Base-by-base conservation (phyloP, 2,888 invertebrate species). In the Lepeophtheirus nordmannii region DNA sequence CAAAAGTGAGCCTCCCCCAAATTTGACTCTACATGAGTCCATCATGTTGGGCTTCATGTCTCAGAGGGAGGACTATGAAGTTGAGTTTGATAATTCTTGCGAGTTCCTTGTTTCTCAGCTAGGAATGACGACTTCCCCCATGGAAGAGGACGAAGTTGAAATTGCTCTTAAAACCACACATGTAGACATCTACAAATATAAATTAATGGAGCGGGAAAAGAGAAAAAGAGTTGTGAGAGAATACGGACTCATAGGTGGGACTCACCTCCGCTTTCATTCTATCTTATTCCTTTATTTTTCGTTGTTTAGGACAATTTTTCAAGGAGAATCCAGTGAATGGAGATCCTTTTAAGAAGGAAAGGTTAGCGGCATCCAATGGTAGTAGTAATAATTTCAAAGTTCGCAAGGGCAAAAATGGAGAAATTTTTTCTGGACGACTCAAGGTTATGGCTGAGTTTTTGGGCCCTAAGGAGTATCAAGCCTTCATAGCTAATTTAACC, bases 221-320 rank as follows among this genome's bases (percentile, higher is more conserved):
- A 81, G 92, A 75, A 94, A 94, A 82, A 81, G 89, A 66, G 82
- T 94, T 65, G 89, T 89, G 17, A 80, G 90, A 63, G 92, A 93
- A 75, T 93, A 86, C 77, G 91, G 90, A 72, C 80, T 96, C 20
- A 89, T 92, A 2, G 83, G 88, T 0, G 83, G 87, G 70, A 91
- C 90, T 75, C 90, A 17, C 22, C 30, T 22, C 22, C 22, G 1
- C 20, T 30, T 30, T 30, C 30, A 30, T 30, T 30, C 30, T 30
- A 46, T 8, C 8, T 17, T 8, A n/a, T 46, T 17, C 8, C 8
- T 46, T 46, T 46, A 17, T 17, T 20, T 20, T 46, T 62, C 5
- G 1, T 2, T 38, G 9, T 41, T 2, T 46, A 63, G 63, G 46
- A 14, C 30, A 63, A 8, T 63, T 53, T 30, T 63, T 63, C 30